Evolutionary conservation across 2,888 invertebrate species (phyloP).

Genomic region (Parascotia fuliginaria): DNA sequence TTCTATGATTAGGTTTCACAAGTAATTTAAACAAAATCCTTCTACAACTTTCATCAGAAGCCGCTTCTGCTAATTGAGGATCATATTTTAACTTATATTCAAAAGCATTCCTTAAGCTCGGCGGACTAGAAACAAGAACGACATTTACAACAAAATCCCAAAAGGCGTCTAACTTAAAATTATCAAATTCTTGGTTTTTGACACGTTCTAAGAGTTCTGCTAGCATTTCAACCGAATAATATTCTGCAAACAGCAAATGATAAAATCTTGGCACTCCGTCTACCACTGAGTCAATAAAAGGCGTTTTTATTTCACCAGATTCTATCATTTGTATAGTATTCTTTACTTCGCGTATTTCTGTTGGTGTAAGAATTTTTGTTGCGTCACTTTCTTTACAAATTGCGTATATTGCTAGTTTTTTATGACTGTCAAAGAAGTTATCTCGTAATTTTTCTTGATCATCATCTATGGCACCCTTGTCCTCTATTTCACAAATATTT

Average conservation of each 20-base stretch:
- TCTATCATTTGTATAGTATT: slow-evolving; percentile 40
- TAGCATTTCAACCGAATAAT: slow-evolving; percentile 45
- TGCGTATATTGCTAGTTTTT: slow-evolving; percentile 51
- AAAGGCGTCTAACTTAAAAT: slow-evolving; percentile 25
- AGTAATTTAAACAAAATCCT: slow-evolving; percentile 49
- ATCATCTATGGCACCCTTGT: neutral
- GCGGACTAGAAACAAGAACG: slow-evolving; percentile 39
- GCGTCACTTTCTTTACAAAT: slow-evolving; percentile 49
- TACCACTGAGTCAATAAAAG: slow-evolving; percentile 43
- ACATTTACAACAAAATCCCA: slow-evolving; percentile 50
- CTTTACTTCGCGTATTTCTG: slow-evolving; percentile 46
- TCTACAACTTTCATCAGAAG: slow-evolving; percentile 29
- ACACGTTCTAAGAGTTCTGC: slow-evolving; percentile 33
- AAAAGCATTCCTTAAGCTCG: slow-evolving; percentile 45
- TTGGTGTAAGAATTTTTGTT: slow-evolving; percentile 38
- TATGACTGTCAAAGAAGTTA: slow-evolving; percentile 45
- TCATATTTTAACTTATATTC: slow-evolving; percentile 53
- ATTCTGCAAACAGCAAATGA: slow-evolving; percentile 52
- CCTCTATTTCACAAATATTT: slow-evolving; percentile 33
- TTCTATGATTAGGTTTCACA: slow-evolving; percentile 34
- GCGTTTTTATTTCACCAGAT: slow-evolving; percentile 44
- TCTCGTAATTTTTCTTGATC: slow-evolving; percentile 21
- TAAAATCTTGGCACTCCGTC: slow-evolving; percentile 50
- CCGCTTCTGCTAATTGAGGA: slow-evolving; percentile 30
- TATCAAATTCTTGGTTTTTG: neutral